Conservation (phyloP, 2,797 vertebrate genomes). For the Labeo calbasu region DNA sequence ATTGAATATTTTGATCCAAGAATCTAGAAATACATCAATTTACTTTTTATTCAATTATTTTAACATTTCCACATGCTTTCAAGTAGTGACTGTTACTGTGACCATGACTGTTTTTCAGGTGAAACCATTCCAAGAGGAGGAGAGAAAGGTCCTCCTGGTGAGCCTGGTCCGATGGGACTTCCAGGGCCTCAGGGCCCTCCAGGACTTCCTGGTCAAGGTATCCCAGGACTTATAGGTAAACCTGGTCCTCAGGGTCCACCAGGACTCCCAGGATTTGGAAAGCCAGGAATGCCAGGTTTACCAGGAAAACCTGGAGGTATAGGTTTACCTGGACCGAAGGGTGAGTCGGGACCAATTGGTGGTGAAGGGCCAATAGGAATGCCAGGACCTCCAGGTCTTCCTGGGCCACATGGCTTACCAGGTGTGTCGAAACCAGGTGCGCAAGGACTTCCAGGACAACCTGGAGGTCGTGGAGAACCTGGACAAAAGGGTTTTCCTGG, state of each 20-base stretch:
- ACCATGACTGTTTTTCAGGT: conserved; percentile 59
- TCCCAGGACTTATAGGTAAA: conserved; percentile 90
- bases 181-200: conserved; percentile 82
- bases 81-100: neutral
- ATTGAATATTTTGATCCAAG: neutral
- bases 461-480: conserved; percentile 86
- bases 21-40: neutral
- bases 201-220: conserved; percentile 87
- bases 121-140: conserved; percentile 75
- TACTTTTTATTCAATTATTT: neutral
- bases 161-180: conserved; percentile 84
- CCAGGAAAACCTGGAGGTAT: conserved; percentile 92
- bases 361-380: conserved; percentile 86
- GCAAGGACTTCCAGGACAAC: conserved; percentile 88
- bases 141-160: conserved; percentile 85
- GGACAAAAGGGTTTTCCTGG: conserved; percentile 89
- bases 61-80: neutral
- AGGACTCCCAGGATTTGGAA: conserved; percentile 92
- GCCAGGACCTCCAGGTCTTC: conserved; percentile 86
- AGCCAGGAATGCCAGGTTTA: conserved; percentile 94
- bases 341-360: conserved; percentile 87
- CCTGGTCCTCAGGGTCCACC: conserved; percentile 84
- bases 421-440: conserved; percentile 87
- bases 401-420: conserved; percentile 90
- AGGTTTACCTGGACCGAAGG: conserved; percentile 87